phyloP scores from a whole-genome alignment of 2,888 invertebrate genomes.

The Synergus umbraculus region DNA sequence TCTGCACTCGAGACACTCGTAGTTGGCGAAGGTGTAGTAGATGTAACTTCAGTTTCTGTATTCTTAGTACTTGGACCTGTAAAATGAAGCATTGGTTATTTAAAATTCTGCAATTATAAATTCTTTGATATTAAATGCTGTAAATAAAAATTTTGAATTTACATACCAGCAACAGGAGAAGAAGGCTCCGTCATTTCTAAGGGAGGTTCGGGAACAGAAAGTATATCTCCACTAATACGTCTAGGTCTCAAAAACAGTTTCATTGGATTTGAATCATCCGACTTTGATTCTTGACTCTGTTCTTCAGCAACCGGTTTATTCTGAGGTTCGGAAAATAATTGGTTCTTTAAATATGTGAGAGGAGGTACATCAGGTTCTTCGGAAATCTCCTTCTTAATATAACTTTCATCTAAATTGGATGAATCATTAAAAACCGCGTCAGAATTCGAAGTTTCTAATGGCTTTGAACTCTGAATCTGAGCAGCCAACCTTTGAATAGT shows the following conservation, averaged over 20 bases:
- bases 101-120: neutral
- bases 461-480: conserved; percentile 68
- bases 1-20: conserved; percentile 18
- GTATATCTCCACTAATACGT: conserved; percentile 78
- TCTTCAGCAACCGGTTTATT: conserved; percentile 6
- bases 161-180: conserved; percentile 50
- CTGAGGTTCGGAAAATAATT: neutral
- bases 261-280: conserved; percentile 45
- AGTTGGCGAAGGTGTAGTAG: conserved; percentile 22
- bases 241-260: conserved; percentile 76
- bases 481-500: conserved; percentile 75
- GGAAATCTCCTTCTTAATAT: conserved; percentile 35
- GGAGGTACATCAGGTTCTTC: conserved; percentile 9
- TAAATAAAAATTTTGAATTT: conserved; percentile 12
- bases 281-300: neutral
- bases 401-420: conserved; percentile 47
- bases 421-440: conserved; percentile 12
- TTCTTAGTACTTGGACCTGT: conserved; percentile 42
- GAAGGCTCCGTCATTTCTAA: conserved; percentile 44
- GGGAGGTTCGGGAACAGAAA: conserved; percentile 65
- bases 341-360: neutral
- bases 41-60: conserved; percentile 32
- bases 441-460: conserved; percentile 44
- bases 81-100: neutral
- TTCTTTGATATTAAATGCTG: neutral